phyloP scores from a whole-genome alignment of 2,797 vertebrate genomes.

The Labeo calbasu region DNA sequence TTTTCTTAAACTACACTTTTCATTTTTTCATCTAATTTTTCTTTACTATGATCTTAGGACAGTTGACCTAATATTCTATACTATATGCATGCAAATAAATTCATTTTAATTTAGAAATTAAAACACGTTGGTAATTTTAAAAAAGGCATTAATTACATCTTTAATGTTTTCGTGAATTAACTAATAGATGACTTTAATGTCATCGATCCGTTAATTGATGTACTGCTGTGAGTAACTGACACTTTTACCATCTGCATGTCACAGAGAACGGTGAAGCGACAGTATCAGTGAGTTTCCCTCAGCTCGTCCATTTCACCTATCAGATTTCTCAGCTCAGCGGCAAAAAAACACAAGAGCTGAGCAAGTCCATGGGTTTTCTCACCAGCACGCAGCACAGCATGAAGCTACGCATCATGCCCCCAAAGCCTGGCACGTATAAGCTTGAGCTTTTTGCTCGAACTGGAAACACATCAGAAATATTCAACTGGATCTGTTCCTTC shows the following conservation, averaged over 20 bases:
- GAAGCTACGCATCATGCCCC: conserved; percentile 68
- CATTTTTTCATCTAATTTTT: no score
- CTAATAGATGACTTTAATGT: background rate
- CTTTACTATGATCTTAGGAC: background rate
- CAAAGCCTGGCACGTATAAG: conserved; percentile 61
- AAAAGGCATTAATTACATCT: background rate
- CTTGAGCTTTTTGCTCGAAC: conserved; percentile 70
- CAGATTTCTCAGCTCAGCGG: conserved; percentile 63
- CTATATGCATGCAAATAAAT: background rate
- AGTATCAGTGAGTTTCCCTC: conserved; percentile 57
- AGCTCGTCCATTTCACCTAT: conserved; percentile 68
- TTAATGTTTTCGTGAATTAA: background rate
- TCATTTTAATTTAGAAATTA: background rate
- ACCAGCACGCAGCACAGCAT: conserved; percentile 47
- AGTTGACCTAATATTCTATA: background rate
- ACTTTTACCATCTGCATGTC: conserved; percentile 14
- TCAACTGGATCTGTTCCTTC: conserved; percentile 72
- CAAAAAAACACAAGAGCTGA: conserved; percentile 13
- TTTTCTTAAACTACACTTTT: no score
- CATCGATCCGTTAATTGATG: background rate
- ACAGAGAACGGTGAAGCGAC: conserved; percentile 70
- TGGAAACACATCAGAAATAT: conserved; percentile 42
- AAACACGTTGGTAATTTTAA: no score
- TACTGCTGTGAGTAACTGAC: conserved; percentile 3
- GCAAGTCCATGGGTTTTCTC: conserved; percentile 60